Base-by-base conservation (phyloP, 1,140 invertebrate species). In the Meteorus sp. region DNA sequence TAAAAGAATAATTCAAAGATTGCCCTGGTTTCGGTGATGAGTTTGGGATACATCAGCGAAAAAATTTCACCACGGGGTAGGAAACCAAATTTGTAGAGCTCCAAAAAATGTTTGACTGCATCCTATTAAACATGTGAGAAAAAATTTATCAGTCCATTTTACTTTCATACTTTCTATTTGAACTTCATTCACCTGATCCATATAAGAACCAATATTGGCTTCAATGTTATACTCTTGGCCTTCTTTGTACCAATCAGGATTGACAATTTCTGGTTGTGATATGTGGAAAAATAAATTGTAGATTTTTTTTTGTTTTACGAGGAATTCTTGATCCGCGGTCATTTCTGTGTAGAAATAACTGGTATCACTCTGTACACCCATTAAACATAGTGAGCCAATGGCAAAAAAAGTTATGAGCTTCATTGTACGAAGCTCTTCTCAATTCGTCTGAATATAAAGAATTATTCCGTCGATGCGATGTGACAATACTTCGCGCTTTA, bases 211-310 rank as follows among this genome's bases (percentile, higher is more conserved):
- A 11, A 82, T 67, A 60, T 84, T 80, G 1, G 75, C 78, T 59
- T 85, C 79, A 50, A 86, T 79, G 29, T 80, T 78, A 69, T 81
- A 88, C 37, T 72, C 79, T 27, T 80, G 76, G 27, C 82, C 83
- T 43, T 84, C 78, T 25, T 85, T 79, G 41, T 75, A 79, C n/a
- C 78, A 70, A 0, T 77, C 72, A 9, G 63, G 43, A 11, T 76
- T 73, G 51, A 80, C 77, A 4, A 83, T 68, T 45, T 77, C 78
- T 2, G 83, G 82, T 66, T 85, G 85, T 39, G 82, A 74, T 0
- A 87, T 63, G 61, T 86, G 83, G 60, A 84, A 81, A 1, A 88
- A 69, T 1, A 90, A 78, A 58, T 86, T 83, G 52, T 86, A 81
- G 15, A 90, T 74, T 53, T 85, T 79, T 52, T 83, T 82, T 68